Evolutionary conservation across 2,797 vertebrate genomes (phyloP), one percentile per base, ranked within the genome.

Genomic region (Premnoplex brunnescens): DNA sequence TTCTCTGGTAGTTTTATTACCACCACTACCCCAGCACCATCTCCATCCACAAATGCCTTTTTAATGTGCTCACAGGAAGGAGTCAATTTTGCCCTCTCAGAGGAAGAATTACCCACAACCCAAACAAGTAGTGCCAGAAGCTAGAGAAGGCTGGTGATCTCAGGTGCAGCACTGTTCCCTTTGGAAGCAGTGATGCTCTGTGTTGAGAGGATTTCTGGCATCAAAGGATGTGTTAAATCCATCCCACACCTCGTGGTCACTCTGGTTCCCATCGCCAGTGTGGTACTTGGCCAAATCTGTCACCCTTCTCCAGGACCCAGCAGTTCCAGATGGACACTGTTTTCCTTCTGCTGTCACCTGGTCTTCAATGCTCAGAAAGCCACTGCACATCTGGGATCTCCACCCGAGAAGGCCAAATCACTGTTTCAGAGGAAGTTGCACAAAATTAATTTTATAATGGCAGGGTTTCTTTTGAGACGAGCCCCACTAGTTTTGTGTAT

Each of bases 401-500:
- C 34, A 34, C 63, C 54, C 18, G 32, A 10, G 37, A 63, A 34
- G 55, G 32, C 59, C 0, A 1, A 63, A 20, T 36, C n/a, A 4
- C 34, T 56, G 23, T n/a, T 71, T 54, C 43, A 10, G 0, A 22
- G 59, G 21, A 77, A 76, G 52, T 49, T 67, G 59, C 37, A 67
- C 27, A 41, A 52, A 48, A 37, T 10, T 39, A 13, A 8, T 62
- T 39, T 68, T 44, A 13, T 27, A 59, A 56, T 19, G 43, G 8
- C 14, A 19, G 21, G 6, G 12, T 46, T 85, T 43, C 13, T 85
- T 71, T 34, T 69, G 69, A 55, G 23, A 39, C 0, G 1, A 93
- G 32, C 52, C 22, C 17, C 10, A 0, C 46, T 49, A 0, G 23
- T 24, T 80, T n/a, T 68, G 11, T 55, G 3, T 4, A 0, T 21